Evolutionary conservation across 2,888 invertebrate species (phyloP), one percentile per base, ranked within the genome.

Genomic region (Athripsodes cinereus): DNA sequence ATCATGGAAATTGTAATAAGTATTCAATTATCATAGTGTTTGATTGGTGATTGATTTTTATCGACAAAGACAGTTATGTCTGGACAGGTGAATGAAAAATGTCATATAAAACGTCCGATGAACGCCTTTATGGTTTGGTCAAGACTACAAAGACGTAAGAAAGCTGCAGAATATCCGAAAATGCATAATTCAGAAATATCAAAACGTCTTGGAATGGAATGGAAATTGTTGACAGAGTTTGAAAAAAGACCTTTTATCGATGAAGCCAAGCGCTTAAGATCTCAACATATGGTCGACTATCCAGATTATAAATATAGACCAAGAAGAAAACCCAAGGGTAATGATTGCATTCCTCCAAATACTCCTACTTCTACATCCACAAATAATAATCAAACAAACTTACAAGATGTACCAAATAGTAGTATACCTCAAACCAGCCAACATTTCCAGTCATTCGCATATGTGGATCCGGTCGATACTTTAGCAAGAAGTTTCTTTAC

Each of bases 121-220:
- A 97, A 97, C 74, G 96, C 96, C 1, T 96, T 96, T 76, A 96
- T 97, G 96, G 96, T 96, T 13, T 96, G 96, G 96, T 95, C 95
- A 10, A 77, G 96, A 57, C 77, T 93, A 47, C 96, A 96, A 68
- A 73, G 92, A 49, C 85, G 90, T 68, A 89, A 90, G 69, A 92
- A 92, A 72, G 90, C 92, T 0, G 80, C 85, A 70, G 84, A 91
- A 70, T 89, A 92, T 69, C 92, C 92, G 57, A 88, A 86, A 67
- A 76, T 88, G 66, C 87, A 87, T 71, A 88, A 88, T 66, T 86
- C 86, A 0, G 87, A 88, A 70, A 93, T 93, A 67, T 89, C 89
- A 18, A 92, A 92, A 69, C 75, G 89, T 13, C 74, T 92, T 5
- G 92, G 92, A 0, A 82, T 87, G 1, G 91, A 92, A 69, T 93